phyloP scores from a whole-genome alignment of 1,140 invertebrate species.

The Rhysida immarginata region DNA sequence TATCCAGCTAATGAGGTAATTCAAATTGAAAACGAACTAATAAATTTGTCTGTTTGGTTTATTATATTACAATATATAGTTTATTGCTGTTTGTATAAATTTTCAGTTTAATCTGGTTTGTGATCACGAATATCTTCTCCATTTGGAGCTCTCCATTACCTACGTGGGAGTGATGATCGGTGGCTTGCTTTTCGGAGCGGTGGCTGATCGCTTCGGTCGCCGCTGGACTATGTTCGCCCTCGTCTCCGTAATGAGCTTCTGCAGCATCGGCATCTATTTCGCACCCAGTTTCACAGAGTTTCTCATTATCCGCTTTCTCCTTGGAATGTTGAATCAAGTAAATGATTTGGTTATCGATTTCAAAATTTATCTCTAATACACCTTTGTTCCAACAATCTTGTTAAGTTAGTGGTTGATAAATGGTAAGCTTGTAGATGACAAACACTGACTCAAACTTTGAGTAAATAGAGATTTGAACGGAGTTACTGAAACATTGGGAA shows the following conservation, averaged over 20 bases:
- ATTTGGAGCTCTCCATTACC: slow-evolving; percentile 35
- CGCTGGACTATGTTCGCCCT: slow-evolving; percentile 35
- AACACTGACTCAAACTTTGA: too few species aligned
- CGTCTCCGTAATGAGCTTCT: not conserved
- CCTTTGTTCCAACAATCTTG: too few species aligned
- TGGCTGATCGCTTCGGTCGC: slow-evolving; percentile 50
- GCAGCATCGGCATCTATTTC: not conserved
- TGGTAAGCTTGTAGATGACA: too few species aligned
- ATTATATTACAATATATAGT: too few species aligned
- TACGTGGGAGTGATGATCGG: slow-evolving; percentile 53
- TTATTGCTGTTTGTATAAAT: not conserved
- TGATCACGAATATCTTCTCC: not conserved
- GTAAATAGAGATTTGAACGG: too few species aligned
- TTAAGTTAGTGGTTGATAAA: too few species aligned
- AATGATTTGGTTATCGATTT: too few species aligned
- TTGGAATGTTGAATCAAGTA: slow-evolving; percentile 2
- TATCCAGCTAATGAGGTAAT: too few species aligned
- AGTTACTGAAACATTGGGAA: too few species aligned
- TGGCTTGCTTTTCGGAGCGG: slow-evolving; percentile 53
- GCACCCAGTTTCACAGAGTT: not conserved
- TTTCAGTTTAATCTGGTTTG: slow-evolving; percentile 6
- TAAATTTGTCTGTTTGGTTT: too few species aligned
- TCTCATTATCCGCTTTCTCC: not conserved
- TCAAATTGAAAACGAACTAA: too few species aligned
- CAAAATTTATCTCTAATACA: too few species aligned